phyloP scores from a whole-genome alignment of 2,888 invertebrate species.

The Ormyrus thymus region DNA sequence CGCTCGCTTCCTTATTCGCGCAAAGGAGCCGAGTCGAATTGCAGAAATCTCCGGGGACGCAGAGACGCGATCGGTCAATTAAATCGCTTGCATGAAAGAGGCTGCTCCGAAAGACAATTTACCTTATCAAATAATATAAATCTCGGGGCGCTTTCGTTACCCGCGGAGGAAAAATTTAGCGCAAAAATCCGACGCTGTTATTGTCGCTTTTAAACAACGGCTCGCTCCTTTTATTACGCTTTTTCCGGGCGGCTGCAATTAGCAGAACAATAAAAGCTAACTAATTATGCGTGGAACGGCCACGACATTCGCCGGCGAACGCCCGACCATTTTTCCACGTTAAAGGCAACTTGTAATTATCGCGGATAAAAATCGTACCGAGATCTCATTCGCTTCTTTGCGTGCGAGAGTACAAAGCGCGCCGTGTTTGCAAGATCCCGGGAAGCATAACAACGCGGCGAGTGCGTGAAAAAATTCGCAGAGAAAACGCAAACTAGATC shows the following conservation, averaged over 20 bases:
- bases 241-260: no score
- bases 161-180: not conserved
- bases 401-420: conserved; percentile 16
- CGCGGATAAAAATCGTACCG: conserved; percentile 1
- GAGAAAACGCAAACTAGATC: conserved; percentile 56
- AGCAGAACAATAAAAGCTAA: not conserved
- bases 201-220: no score
- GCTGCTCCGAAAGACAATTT: conserved; percentile 35
- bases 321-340: conserved; percentile 16
- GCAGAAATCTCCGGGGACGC: conserved; percentile 43
- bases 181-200: no score
- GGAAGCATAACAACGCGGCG: conserved; percentile 58
- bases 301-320: not conserved
- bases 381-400: not conserved
- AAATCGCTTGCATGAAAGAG: conserved; percentile 62
- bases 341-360: conserved; percentile 21
- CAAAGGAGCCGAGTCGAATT: conserved; percentile 51
- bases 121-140: conserved; percentile 49
- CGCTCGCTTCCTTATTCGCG: conserved; percentile 55
- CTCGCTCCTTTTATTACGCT: no score
- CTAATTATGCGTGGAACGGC: conserved; percentile 1
- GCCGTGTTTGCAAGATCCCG: conserved; percentile 39
- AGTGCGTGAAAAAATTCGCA: conserved; percentile 58
- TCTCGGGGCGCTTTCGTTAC: conserved; percentile 19
- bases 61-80: conserved; percentile 65